Evolutionary conservation across 2,113 vertebrate species (phyloP), one percentile per base, ranked within the genome.

Genomic region (Pterocles burchelli): DNA sequence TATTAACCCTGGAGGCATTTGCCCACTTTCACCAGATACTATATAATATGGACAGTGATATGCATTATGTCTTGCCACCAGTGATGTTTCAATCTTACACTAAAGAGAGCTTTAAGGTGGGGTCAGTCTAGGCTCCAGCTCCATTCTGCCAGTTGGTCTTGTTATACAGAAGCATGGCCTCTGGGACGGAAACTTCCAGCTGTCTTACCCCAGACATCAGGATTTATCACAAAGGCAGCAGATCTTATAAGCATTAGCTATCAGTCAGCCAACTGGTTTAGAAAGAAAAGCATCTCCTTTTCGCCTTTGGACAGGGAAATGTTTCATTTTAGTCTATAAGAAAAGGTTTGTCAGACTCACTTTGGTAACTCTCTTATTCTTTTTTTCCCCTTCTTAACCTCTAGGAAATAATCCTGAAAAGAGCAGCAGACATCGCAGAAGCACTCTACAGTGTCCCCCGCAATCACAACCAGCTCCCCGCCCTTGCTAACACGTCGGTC

Each of bases 371-470:
- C 54, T 45, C 46, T 48, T 75, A 3, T 31, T 92, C 78, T 28
- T 48, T 14, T 66, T 67, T 74, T 5, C 5, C 33, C 11, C 38
- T 59, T 46, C 46, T 84, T 36, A 1, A 34, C 17, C 65, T 91
- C 75, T 24, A 99, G 99, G 99, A 99, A 97, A 99, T 99, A 93
- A 99, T 99, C 95, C 98, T 99, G 94, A 99, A 99, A 97, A 98
- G 99, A 95, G 99, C 99, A 3, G 99, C 99, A 3, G 99, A 99
- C 97, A 99, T 99, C 1, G 99, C 99, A 3, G 99, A 99, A 97
- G 99, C 99, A 10, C 98, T 99, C n/a, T 99, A 99, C 98, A 99
- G 98, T 21, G 99, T 99, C 46, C 99, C 99, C 11, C 98, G 99
- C 91, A 99, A 99, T 97, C 99, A 99, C 98, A 99, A 98, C 98